Conservation (phyloP, 2,888 invertebrate species). For the Mantis religiosa region DNA sequence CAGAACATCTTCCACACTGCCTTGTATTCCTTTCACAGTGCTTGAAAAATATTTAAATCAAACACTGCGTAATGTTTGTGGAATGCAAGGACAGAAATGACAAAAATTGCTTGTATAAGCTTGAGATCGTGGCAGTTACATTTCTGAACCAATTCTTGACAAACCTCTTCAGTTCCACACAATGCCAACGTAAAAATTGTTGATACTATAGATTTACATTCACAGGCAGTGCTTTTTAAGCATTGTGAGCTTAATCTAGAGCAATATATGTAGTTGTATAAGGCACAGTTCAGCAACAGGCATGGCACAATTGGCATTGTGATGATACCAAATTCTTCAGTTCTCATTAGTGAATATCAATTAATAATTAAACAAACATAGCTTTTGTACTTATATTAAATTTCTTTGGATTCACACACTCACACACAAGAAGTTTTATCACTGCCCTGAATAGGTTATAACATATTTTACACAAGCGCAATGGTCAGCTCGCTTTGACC, state of each 20-base stretch:
- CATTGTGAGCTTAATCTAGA: too few species aligned
- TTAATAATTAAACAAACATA: conserved; percentile 10
- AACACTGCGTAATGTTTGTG: not conserved
- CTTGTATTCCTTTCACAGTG: not conserved
- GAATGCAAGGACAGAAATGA: not conserved
- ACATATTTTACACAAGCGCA: too few species aligned
- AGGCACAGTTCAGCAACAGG: too few species aligned
- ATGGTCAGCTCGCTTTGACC: too few species aligned
- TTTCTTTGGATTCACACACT: conserved; percentile 23
- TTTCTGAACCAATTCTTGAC: not conserved
- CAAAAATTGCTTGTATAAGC: not conserved
- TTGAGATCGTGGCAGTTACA: not conserved
- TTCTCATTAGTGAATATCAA: not conserved
- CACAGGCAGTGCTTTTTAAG: too few species aligned
- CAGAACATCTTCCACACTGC: not conserved
- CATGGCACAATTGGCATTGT: not conserved
- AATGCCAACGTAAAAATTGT: not conserved
- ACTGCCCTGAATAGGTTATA: too few species aligned
- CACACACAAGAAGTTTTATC: conserved; percentile 3
- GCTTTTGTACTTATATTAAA: conserved; percentile 24
- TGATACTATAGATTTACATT: too few species aligned
- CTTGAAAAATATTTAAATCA: not conserved
- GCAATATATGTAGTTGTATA: too few species aligned
- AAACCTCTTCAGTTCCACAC: not conserved
- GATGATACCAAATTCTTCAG: not conserved